Evolutionary conservation across 1,140 invertebrate genomes (phyloP), one percentile per base, ranked within the genome.

Genomic region (honey bee (Apis mellifera)): DNA sequence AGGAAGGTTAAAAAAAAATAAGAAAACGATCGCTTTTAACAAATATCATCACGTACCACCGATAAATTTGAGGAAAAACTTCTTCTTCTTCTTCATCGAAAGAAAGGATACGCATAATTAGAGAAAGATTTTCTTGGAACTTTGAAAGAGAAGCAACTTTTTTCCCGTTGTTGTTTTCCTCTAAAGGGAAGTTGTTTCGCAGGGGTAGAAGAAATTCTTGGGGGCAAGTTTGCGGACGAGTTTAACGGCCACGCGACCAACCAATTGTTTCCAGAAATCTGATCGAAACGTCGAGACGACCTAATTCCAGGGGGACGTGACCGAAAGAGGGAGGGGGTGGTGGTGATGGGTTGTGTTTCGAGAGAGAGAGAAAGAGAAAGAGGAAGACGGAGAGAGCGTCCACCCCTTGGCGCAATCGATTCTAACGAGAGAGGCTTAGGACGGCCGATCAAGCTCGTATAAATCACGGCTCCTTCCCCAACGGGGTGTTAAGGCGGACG

Each of bases 391-490:
- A 62, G 60, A 26, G 60, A 62, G 23, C 32, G 60, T 42, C 60
- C 52, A 62, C 52, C 64, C 69, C 48, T 62, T 9, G 13, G 79
- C 13, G 74, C 73, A 66, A 84, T 84, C 83, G 83, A 84, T 82
- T 84, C 83, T 84, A 84, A 84, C 83, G 83, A 82, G 83, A 75
- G 83, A 82, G 66, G 78, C 83, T 84, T 82, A 84, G 77, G 78
- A 71, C 59, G 83, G 70, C 42, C 83, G 78, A 84, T 84, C 83
- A 76, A 73, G 55, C 83, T 64, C 66, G 71, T 84, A 84, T 84
- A 84, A 84, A 84, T 84, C 83, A 82, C 71, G 52, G 52, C 32
- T 57, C 32, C 66, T 64, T 75, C 57, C 82, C 65, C 55, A 65
- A 2, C 72, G 57, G 66, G 78, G 83, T 57, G 83, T 82, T 84